These are phyloP conservation scores for Drosophila paulistorum DNA, from an alignment of 1,140 invertebrate species.

Conservation along the genomic window DNA sequence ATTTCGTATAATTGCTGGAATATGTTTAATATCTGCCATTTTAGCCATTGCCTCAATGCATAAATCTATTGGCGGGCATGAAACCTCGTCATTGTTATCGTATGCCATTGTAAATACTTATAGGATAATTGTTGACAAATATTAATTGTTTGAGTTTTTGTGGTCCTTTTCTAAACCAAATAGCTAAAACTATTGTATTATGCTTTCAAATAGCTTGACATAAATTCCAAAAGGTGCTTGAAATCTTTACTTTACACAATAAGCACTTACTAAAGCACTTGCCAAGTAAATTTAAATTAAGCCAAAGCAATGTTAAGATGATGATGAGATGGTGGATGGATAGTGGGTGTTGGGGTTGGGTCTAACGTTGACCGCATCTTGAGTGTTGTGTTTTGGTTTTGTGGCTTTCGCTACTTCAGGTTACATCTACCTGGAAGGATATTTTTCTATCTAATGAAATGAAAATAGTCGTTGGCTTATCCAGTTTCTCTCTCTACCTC, in stretches of 20 bases:
- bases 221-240: background rate
- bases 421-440: slow-evolving; percentile 48
- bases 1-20: slow-evolving; percentile 9
- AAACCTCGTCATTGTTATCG: slow-evolving; percentile 26
- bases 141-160: background rate
- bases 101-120: slow-evolving; percentile 1
- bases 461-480: slow-evolving; percentile 63
- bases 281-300: slow-evolving; percentile 75
- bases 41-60: slow-evolving; percentile 41
- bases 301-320: slow-evolving; percentile 58
- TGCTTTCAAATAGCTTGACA: background rate
- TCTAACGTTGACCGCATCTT: background rate
- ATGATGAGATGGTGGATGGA: background rate
- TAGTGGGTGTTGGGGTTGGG: background rate
- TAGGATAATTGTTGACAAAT: background rate
- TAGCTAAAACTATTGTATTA: background rate
- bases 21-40: slow-evolving; percentile 6
- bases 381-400: slow-evolving; percentile 47
- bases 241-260: slow-evolving; percentile 40
- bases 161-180: no score
- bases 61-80: slow-evolving; percentile 37
- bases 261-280: slow-evolving; percentile 56
- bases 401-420: slow-evolving; percentile 27
- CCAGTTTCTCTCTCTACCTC: background rate
- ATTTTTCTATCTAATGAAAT: slow-evolving; percentile 80